Conservation (phyloP, 2,888 invertebrate genomes). For the Sphecodes monilicornis region DNA sequence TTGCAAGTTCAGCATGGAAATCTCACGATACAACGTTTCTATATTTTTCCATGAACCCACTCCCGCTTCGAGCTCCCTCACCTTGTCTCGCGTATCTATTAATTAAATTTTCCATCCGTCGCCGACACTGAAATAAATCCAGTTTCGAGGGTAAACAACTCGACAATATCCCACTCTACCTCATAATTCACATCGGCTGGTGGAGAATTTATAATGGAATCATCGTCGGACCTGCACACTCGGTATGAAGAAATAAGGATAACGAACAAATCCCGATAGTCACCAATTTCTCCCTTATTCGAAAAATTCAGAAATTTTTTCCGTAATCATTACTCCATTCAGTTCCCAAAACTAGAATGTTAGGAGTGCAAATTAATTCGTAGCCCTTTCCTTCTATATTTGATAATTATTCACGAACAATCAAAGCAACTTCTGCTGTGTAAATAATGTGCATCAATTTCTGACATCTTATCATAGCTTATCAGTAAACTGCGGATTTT, state of each 20-base stretch:
- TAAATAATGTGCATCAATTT: no score
- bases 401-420: no score
- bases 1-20: neutral
- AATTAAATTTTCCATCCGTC: constrained; percentile 39
- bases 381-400: no score
- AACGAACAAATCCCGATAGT: constrained; percentile 7
- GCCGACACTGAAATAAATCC: constrained; percentile 39
- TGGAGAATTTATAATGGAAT: constrained; percentile 34
- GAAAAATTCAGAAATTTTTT: neutral
- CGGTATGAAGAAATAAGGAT: constrained; percentile 43
- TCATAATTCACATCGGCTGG: constrained; percentile 39
- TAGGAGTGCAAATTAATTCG: no score
- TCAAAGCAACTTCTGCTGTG: no score
- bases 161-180: constrained; percentile 23
- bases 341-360: no score
- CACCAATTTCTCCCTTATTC: neutral
- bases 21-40: neutral
- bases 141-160: constrained; percentile 21
- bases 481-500: no score
- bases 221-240: neutral
- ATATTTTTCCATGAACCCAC: neutral
- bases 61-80: constrained; percentile 13
- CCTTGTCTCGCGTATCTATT: constrained; percentile 14
- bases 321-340: no score
- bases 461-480: no score